Evolutionary conservation across 1,140 invertebrate genomes (phyloP), one percentile per base, ranked within the genome.

Genomic region (Bombus turneri): DNA sequence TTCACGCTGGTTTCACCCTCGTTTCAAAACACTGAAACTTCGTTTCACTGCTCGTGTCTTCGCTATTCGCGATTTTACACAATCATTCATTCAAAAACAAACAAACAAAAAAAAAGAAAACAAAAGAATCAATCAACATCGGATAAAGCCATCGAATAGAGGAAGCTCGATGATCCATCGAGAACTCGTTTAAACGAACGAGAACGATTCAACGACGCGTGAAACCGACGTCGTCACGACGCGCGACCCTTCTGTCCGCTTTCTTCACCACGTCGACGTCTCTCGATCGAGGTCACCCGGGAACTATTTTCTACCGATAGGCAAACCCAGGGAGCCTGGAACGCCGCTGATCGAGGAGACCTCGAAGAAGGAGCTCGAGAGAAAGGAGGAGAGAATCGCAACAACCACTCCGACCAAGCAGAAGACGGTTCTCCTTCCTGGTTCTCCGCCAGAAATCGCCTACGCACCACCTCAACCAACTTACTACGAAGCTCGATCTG

Each of bases 361-460:
- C 39, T 88, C 73, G 39, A 90, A 39, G 68, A 91, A 91, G 90
- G 90, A 91, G 75, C 86, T 75, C 12, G 91, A 89, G n/a, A 87
- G 81, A 73, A 93, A 92, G 83, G 93, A 94, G 83, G 88, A 89
- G 41, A 62, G 71, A n/a, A 75, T 66, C 9, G 22, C 34, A 9
- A 10, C 96, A 6, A 12, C 10, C 59, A 91, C 95, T 78, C 87
- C 93, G 4, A 81, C 93, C 90, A 92, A 94, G 78, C 92, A 93
- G 25, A 94, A 95, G 85, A 93, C 93, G 57, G 93, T 95, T 72
- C 90, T 97, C 9, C 95, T 97, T 90, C 96, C 96, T 59, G 96
- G 96, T 75, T 94, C 96, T 47, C 96, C 96, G 34, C 96, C 96
- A 0, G 95, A 96, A 93, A 95, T 96, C 18, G 95, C 93, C 39